These are phyloP conservation scores for Chrysocyon brachyurus DNA, from an alignment of 2,797 vertebrate genomes.

Conservation along the genomic window DNA sequence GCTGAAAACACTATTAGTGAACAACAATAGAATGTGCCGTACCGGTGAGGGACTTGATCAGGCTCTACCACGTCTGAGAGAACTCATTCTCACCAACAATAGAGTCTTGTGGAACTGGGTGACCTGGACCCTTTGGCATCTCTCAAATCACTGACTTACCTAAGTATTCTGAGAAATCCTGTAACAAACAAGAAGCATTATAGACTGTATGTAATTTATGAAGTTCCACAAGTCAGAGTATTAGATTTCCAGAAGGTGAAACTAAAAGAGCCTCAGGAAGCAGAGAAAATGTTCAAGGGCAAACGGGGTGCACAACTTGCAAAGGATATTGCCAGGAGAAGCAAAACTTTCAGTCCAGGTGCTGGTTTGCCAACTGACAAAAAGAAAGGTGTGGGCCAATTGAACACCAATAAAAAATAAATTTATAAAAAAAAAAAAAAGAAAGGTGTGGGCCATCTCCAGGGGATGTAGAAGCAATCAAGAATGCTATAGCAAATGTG, in stretches of 20 bases:
- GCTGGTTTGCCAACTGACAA: constrained; percentile 94
- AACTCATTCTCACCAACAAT: no score
- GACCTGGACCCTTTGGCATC: constrained; percentile 96
- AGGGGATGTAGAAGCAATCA: constrained; percentile 97
- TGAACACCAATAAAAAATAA: no score
- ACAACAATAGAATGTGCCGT: constrained; percentile 96
- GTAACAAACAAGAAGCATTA: constrained; percentile 99
- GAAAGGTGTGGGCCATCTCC: constrained; percentile 91
- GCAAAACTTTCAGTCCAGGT: constrained; percentile 98
- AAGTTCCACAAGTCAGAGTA: constrained; percentile 96
- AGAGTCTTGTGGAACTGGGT: constrained; percentile 85
- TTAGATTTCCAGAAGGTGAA: constrained; percentile 99
- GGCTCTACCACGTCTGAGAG: no score
- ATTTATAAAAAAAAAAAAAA: no score
- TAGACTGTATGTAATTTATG: constrained; percentile 97
- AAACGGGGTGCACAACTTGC: constrained; percentile 99
- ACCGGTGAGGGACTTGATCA: no score
- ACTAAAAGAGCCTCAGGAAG: constrained; percentile 98
- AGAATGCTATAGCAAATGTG: constrained; percentile 97
- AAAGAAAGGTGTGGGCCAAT: constrained; percentile 87
- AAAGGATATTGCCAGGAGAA: constrained; percentile 99
- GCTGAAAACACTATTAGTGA: constrained; percentile 96
- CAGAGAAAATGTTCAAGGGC: constrained; percentile 99
- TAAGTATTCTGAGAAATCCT: constrained; percentile 97
- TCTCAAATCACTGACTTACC: constrained; percentile 94